Evolutionary conservation across 2,797 vertebrate species (phyloP).

Genomic region (Buphagus erythrorhynchus): DNA sequence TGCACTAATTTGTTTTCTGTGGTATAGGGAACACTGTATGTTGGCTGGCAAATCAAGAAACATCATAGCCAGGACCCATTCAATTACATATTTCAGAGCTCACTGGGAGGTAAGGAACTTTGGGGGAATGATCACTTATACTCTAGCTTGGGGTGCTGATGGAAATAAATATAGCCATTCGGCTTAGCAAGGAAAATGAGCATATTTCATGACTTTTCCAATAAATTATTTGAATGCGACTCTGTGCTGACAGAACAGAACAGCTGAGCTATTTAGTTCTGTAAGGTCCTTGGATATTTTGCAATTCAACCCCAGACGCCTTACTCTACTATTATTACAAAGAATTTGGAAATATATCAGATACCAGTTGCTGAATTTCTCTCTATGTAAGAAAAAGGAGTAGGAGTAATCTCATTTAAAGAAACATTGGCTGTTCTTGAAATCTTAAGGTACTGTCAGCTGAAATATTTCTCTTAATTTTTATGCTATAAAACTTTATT

Average conservation of each 20-base stretch:
- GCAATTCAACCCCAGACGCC: not conserved
- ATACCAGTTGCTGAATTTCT: not conserved
- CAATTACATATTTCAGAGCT: not conserved
- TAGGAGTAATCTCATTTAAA: not conserved
- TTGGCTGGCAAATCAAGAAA: not conserved
- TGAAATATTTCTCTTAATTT: not conserved
- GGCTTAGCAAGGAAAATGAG: not conserved
- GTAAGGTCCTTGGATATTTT: not conserved
- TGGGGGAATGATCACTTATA: not conserved
- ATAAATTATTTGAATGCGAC: not conserved
- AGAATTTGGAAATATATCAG: not conserved
- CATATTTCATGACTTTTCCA: not conserved
- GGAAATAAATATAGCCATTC: not conserved
- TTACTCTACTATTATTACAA: not conserved
- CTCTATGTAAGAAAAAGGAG: fast-evolving
- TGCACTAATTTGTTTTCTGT: not conserved
- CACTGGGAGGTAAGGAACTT: not conserved
- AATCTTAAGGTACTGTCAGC: not conserved
- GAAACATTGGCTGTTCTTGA: not conserved
- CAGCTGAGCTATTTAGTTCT: not conserved
- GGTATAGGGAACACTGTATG: not conserved
- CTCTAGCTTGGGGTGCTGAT: not conserved
- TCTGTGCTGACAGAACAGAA: not conserved
- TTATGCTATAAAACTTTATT: not conserved
- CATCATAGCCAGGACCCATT: not conserved